Percentiles rank a stretch among this genome's conserved stretches.
Conservation (phyloP, 2,888 invertebrate genomes). For the Ormyrus pomaceus region DNA sequence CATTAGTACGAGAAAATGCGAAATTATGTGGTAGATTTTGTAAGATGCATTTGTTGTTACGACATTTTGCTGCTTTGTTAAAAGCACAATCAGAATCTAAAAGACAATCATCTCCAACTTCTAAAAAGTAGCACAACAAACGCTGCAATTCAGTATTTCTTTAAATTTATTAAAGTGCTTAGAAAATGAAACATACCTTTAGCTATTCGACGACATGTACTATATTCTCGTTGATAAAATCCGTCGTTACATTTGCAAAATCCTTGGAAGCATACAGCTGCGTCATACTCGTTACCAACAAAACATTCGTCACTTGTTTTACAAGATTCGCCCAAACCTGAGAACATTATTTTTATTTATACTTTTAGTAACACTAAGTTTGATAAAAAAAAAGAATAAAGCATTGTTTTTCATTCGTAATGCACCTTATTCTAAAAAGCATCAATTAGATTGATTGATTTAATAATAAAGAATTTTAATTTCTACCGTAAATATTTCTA, state of each 20-base stretch:
- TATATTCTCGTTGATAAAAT: slow-evolving; percentile 70
- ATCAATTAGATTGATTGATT: no score
- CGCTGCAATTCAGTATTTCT: background rate
- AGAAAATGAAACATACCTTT: slow-evolving; percentile 12
- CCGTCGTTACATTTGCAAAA: slow-evolving; percentile 65
- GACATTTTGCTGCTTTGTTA: background rate
- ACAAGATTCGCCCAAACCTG: slow-evolving; percentile 64
- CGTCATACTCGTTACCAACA: slow-evolving; percentile 64
- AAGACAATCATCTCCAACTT: slow-evolving; percentile 18
- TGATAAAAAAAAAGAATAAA: no score
- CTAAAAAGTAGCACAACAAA: background rate
- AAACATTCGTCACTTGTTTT: slow-evolving; percentile 65
- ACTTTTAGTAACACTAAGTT: no score
- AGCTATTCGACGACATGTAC: slow-evolving; percentile 66
- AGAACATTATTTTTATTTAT: no score
- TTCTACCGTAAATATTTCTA: slow-evolving; percentile 22
- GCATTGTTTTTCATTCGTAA: no score
- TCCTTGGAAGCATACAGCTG: slow-evolving; percentile 61
- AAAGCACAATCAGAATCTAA: slow-evolving; percentile 30
- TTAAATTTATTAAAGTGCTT: background rate
- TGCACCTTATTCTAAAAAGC: no score
- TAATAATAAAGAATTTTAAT: no score
- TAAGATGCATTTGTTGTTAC: background rate
- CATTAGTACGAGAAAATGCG: no score
- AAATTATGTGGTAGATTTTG: background rate